Conservation (phyloP, 1,140 invertebrate species). For the Caenorhabditis tropicalis region DNA sequence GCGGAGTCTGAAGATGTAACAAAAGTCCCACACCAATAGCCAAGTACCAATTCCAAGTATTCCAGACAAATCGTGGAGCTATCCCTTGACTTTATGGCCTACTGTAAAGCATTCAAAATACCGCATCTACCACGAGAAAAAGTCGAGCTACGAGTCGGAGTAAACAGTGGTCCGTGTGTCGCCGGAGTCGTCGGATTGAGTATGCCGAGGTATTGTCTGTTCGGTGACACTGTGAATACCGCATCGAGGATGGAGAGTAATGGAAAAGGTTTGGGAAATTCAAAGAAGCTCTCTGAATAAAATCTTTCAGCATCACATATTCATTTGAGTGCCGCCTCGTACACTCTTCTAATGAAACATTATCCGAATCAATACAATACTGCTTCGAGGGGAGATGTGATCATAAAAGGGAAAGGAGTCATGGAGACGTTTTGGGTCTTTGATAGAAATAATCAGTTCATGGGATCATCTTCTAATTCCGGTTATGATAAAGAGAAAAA, state of each 20-base stretch:
- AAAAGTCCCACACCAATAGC: too few species aligned
- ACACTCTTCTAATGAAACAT: conserved; percentile 48
- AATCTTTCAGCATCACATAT: conserved; percentile 51
- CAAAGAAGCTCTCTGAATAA: not conserved
- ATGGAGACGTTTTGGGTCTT: conserved; percentile 53
- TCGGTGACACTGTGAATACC: conserved; percentile 80
- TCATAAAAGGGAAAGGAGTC: conserved; percentile 60
- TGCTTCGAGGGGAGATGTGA: conserved; percentile 56
- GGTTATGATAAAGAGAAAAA: not conserved
- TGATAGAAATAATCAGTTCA: conserved; percentile 25
- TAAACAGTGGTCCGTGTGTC: conserved; percentile 73
- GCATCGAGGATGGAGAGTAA: conserved; percentile 65
- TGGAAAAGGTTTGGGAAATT: conserved; percentile 51
- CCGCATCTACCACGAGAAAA: conserved; percentile 50
- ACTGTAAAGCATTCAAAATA: conserved; percentile 48
- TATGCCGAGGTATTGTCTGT: conserved; percentile 79
- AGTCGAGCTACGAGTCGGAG: conserved; percentile 52
- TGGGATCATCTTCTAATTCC: not conserved
- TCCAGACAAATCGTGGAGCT: conserved; percentile 75
- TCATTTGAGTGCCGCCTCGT: conserved; percentile 50
- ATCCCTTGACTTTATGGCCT: conserved; percentile 50
- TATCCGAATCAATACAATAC: conserved; percentile 51
- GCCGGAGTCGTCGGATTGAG: conserved; percentile 84
- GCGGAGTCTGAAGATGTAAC: too few species aligned
- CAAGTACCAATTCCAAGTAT: too few species aligned